Percentiles rank a stretch among this genome's conserved stretches.
These are phyloP conservation scores for Anisognathus igniventris DNA, from an alignment of 2,797 vertebrate species.

Conservation along the genomic window DNA sequence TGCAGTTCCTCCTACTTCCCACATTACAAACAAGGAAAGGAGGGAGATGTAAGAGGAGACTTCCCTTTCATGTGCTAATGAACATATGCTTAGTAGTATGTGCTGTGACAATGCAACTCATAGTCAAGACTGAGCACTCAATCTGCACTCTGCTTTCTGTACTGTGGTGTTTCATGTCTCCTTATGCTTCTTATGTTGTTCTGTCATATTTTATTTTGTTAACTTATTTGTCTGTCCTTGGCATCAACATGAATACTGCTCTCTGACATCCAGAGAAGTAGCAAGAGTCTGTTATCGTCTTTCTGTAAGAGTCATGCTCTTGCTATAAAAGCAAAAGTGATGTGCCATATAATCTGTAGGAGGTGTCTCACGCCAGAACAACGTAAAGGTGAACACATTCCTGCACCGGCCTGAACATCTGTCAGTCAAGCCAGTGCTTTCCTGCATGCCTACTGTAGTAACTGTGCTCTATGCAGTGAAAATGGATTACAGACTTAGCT, in stretches of 20 bases:
- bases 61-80: constrained; percentile 3
- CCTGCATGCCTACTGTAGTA: neutral
- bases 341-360: neutral
- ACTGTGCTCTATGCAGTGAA: neutral
- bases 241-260: neutral
- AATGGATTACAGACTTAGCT: constrained; percentile 31
- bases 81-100: neutral
- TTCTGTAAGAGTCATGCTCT: neutral
- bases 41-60: neutral
- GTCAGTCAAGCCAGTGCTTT: constrained; percentile 24
- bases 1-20: neutral
- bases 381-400: neutral
- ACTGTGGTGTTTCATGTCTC: neutral
- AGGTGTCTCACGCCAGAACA: neutral
- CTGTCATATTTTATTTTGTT: constrained; percentile 23
- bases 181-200: neutral
- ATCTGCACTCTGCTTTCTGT: neutral
- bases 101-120: neutral
- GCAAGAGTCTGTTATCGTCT: neutral
- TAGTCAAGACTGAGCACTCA: neutral
- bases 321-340: neutral
- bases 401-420: neutral
- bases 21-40: neutral
- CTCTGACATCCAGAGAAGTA: neutral
- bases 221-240: neutral